Evolutionary conservation across 2,797 vertebrate species (phyloP).

Genomic region (Sebastes vulpes): DNA sequence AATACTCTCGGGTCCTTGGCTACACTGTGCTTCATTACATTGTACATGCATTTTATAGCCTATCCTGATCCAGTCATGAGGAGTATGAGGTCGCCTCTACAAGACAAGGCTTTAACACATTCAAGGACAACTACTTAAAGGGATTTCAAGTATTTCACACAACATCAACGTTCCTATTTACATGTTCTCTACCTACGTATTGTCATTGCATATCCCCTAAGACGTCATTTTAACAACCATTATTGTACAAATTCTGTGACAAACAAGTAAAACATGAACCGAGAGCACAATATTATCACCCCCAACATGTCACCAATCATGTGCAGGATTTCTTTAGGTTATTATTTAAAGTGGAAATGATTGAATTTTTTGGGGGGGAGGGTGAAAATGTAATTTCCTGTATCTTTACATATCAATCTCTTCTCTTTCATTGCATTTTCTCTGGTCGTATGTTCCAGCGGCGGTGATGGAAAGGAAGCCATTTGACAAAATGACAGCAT

Average conservation of each 20-base stretch:
- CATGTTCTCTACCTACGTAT: slow-evolving; percentile 49
- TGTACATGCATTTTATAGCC: slow-evolving; percentile 69
- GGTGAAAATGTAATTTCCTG: slow-evolving; percentile 31
- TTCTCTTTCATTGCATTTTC: background rate
- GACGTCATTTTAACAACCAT: slow-evolving; percentile 38
- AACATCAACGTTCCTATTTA: slow-evolving; percentile 78
- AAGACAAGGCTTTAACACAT: slow-evolving; percentile 78
- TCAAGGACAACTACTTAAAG: slow-evolving; percentile 84
- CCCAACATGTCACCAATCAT: slow-evolving; percentile 10
- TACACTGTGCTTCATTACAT: slow-evolving; percentile 83
- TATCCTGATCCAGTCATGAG: slow-evolving; percentile 51
- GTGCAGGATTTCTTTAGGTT: background rate
- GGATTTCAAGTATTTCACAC: slow-evolving; percentile 81
- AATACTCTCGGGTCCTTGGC: slow-evolving; percentile 86
- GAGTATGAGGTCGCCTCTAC: slow-evolving; percentile 61
- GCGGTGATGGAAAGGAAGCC: slow-evolving; percentile 37
- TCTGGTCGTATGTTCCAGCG: slow-evolving; percentile 11
- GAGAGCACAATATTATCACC: slow-evolving; percentile 19
- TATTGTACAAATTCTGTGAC: slow-evolving; percentile 47
- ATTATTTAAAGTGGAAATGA: slow-evolving; percentile 2
- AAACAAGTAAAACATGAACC: slow-evolving; percentile 23
- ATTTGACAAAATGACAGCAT: slow-evolving; percentile 61
- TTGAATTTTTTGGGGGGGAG: background rate
- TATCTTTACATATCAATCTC: background rate
- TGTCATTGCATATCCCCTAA: slow-evolving; percentile 46